These are phyloP conservation scores for Myotis myotis DNA, from an alignment of 2,797 vertebrate species.

Conservation along the genomic window DNA sequence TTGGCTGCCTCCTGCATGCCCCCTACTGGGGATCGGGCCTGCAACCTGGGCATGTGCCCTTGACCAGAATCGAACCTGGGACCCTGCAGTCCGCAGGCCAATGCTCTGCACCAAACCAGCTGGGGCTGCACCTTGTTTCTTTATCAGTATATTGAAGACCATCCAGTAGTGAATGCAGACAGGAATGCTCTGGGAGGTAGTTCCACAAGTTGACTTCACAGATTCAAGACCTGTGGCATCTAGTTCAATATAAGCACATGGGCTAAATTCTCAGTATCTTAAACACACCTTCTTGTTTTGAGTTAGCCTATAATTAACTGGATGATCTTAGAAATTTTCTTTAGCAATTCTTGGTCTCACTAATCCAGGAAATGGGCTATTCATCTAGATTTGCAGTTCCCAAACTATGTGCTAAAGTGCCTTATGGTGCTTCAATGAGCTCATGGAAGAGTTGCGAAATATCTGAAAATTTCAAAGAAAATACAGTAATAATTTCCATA, in stretches of 20 bases:
- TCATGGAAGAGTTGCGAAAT: neutral
- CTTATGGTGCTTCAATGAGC: neutral
- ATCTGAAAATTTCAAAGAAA: neutral
- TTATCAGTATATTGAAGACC: neutral
- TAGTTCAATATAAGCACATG: conserved; percentile 20
- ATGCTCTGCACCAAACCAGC: too few relatives aligned
- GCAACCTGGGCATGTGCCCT: too few relatives aligned
- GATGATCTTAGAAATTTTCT: neutral
- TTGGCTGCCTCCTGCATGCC: too few relatives aligned
- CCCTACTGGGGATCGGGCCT: too few relatives aligned
- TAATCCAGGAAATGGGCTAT: neutral
- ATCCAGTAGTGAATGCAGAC: neutral
- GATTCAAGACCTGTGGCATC: neutral
- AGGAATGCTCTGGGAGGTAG: neutral
- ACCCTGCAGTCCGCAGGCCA: too few relatives aligned
- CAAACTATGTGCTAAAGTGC: neutral
- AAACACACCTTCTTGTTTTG: conserved; percentile 2
- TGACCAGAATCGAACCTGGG: too few relatives aligned
- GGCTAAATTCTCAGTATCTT: conserved; percentile 36
- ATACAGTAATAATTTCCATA: neutral
- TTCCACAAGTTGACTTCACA: neutral
- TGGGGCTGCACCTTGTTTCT: too few relatives aligned
- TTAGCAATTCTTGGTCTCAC: neutral
- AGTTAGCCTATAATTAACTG: neutral
- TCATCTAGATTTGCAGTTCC: neutral